Conservation (phyloP, 1,140 invertebrate species). For the Leguminivora glycinivorella region DNA sequence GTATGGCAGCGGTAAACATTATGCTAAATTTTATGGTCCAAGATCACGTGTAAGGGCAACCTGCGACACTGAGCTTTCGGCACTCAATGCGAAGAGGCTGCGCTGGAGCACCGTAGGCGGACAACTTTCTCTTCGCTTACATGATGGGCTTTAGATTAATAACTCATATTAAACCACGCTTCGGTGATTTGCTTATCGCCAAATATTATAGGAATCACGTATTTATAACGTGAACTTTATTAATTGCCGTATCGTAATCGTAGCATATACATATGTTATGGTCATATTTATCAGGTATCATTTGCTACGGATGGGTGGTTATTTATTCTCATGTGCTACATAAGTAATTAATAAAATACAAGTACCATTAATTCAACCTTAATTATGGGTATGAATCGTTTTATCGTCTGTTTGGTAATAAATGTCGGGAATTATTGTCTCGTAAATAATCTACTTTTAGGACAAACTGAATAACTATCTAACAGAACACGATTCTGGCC, state of each 20-base stretch:
- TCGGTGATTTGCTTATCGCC: constrained; percentile 10
- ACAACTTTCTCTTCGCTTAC: constrained; percentile 67
- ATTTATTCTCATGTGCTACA: neutral
- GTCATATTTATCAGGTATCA: neutral
- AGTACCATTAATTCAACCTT: no score
- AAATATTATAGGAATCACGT: constrained; percentile 13
- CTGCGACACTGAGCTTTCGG: constrained; percentile 25
- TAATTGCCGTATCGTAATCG: neutral
- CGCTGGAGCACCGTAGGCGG: constrained; percentile 56
- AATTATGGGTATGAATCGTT: no score
- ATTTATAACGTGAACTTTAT: neutral
- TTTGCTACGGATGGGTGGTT: neutral
- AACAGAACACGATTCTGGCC: no score
- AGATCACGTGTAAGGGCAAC: constrained; percentile 8
- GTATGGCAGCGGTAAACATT: neutral
- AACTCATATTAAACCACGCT: constrained; percentile 12
- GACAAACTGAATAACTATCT: no score
- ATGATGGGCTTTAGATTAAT: constrained; percentile 28
- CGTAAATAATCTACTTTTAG: no score
- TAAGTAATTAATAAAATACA: neutral
- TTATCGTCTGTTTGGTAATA: no score
- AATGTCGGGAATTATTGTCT: no score
- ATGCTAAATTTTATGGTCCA: constrained; percentile 1
- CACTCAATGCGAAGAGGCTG: constrained; percentile 38
- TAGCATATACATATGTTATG: neutral